phyloP scores from a whole-genome alignment of 2,797 vertebrate genomes.

The Clarias laeviceps region DNA sequence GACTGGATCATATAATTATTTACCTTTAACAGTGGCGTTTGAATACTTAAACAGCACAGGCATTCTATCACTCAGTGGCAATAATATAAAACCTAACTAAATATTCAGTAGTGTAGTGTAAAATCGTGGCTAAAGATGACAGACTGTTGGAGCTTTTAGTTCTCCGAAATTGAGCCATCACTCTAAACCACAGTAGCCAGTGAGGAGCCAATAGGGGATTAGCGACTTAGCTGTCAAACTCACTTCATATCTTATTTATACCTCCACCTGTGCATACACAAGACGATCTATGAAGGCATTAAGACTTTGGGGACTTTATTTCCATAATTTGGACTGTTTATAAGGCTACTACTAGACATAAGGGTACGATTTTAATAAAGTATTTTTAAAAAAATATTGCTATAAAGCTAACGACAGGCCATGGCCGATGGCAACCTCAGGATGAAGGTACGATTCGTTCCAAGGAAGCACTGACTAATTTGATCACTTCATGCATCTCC shows the following conservation, averaged over 20 bases:
- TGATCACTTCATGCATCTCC: neutral
- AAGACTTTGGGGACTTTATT: neutral
- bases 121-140: neutral
- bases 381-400: too few relatives aligned
- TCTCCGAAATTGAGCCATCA: neutral
- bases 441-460: neutral
- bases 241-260: slow-evolving; percentile 11
- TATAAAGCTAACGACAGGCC: neutral
- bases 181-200: slow-evolving; percentile 5
- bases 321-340: neutral
- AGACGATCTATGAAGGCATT: neutral
- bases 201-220: slow-evolving; percentile 16
- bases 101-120: neutral
- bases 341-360: neutral
- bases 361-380: neutral
- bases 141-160: neutral
- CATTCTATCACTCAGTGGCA: neutral
- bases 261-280: neutral
- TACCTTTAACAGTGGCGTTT: neutral
- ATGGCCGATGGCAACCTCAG: neutral
- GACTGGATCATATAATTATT: neutral
- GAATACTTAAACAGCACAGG: neutral
- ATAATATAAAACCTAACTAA: neutral
- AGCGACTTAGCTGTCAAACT: slow-evolving; percentile 2
- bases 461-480: slow-evolving; percentile 5